Conservation (phyloP, 2,888 invertebrate species). For the Trileptium ribeirensis region DNA sequence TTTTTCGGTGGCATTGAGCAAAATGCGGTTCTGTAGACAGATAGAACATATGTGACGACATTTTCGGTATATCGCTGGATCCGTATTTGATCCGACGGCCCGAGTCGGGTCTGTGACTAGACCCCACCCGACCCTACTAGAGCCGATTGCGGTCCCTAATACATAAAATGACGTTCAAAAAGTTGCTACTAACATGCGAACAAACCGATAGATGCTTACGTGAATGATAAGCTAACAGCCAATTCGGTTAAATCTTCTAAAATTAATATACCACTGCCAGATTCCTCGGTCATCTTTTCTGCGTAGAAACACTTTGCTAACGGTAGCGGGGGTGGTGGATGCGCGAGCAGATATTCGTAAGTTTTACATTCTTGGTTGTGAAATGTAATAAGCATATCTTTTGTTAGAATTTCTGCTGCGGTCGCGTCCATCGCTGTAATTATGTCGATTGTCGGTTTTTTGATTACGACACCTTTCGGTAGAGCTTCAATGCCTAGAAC, state of each 20-base stretch:
- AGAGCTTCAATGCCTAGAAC: neutral
- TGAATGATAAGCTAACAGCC: neutral
- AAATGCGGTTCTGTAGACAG: too few species aligned
- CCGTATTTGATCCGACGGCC: too few species aligned
- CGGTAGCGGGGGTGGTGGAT: neutral
- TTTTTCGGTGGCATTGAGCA: too few species aligned
- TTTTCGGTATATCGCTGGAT: too few species aligned
- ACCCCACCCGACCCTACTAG: too few species aligned
- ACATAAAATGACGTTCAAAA: too few species aligned
- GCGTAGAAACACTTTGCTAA: neutral
- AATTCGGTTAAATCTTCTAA: neutral
- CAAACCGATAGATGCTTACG: too few species aligned
- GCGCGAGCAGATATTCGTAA: neutral
- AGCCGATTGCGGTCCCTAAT: too few species aligned
- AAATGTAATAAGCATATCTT: neutral
- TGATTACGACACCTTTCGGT: neutral
- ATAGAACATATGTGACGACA: too few species aligned
- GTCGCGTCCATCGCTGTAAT: neutral
- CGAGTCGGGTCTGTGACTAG: too few species aligned
- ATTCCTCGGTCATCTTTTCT: neutral
- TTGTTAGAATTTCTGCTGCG: neutral
- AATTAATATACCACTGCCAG: neutral
- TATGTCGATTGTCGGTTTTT: neutral
- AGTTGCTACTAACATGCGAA: too few species aligned
- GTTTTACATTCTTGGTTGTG: neutral